A percentile compares a stretch with the other conserved stretches of the same genome.
Evolutionary conservation across 2,888 invertebrate genomes (phyloP).

Genomic region (Buathra laborator): DNA sequence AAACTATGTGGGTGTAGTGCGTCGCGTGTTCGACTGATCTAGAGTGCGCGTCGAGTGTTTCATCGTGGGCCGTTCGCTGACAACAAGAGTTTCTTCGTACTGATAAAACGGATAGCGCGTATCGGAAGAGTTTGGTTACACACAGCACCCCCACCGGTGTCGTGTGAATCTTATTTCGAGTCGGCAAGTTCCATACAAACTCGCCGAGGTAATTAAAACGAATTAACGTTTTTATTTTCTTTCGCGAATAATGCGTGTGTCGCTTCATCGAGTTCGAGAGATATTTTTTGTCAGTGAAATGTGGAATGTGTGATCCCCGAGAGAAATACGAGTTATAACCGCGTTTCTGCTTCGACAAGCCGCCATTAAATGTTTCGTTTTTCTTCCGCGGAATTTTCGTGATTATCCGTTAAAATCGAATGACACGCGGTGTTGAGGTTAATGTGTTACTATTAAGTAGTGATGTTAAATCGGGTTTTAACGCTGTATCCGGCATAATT

Average conservation of each 20-base stretch:
- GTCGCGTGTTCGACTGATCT: conserved; percentile 37
- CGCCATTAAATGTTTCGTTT: conserved; percentile 43
- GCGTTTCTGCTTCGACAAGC: background rate
- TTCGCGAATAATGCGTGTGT: background rate
- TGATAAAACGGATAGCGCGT: conserved; percentile 14
- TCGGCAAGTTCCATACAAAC: background rate
- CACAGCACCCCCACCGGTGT: background rate
- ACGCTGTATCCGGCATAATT: too few relatives aligned
- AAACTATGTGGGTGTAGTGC: conserved; percentile 26
- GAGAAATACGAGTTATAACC: background rate
- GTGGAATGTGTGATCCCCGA: background rate
- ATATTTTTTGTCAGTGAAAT: background rate
- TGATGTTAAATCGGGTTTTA: too few relatives aligned
- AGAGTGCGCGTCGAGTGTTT: conserved; percentile 50
- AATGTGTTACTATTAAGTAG: background rate
- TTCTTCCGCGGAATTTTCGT: too few relatives aligned
- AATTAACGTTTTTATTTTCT: background rate
- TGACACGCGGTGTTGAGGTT: background rate
- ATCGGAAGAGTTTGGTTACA: background rate
- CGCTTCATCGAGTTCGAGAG: conserved; percentile 4
- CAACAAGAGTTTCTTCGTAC: conserved; percentile 27
- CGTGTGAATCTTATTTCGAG: background rate
- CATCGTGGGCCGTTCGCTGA: conserved; percentile 22
- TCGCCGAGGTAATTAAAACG: background rate
- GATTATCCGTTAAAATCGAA: background rate